These are phyloP conservation scores for Mormyrus iriodes DNA, from an alignment of 2,113 vertebrate genomes.

Conservation along the genomic window DNA sequence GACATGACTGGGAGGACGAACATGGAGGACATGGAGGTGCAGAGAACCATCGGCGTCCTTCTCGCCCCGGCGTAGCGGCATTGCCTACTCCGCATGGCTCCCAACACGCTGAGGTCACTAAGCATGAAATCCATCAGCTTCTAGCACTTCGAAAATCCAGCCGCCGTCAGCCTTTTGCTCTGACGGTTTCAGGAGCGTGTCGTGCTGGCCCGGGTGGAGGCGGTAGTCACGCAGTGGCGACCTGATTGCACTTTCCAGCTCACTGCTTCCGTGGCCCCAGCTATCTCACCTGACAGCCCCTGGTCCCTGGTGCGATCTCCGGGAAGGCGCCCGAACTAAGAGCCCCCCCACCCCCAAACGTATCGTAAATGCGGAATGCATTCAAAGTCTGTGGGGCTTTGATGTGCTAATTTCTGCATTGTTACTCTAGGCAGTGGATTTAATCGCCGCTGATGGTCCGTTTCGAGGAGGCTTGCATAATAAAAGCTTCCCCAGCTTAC, in stretches of 20 bases:
- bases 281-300: background rate
- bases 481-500: background rate
- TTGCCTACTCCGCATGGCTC: background rate
- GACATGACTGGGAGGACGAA: background rate
- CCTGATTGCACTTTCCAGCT: background rate
- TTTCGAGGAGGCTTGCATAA: background rate
- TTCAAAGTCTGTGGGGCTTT: background rate
- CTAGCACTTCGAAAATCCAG: background rate
- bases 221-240: background rate
- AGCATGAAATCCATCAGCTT: background rate
- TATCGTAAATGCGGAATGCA: background rate
- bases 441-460: background rate
- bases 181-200: background rate
- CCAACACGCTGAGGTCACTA: background rate
- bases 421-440: background rate
- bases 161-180: background rate
- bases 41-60: background rate
- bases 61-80: background rate
- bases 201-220: background rate
- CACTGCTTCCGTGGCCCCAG: background rate
- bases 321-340: background rate
- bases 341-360: background rate
- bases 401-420: constrained; percentile 4
- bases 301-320: background rate
- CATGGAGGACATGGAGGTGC: background rate